Percentiles rank a stretch among this genome's conserved stretches.
phyloP scores from a whole-genome alignment of 2,113 vertebrate genomes.

The Peromyscus polionotus region DNA sequence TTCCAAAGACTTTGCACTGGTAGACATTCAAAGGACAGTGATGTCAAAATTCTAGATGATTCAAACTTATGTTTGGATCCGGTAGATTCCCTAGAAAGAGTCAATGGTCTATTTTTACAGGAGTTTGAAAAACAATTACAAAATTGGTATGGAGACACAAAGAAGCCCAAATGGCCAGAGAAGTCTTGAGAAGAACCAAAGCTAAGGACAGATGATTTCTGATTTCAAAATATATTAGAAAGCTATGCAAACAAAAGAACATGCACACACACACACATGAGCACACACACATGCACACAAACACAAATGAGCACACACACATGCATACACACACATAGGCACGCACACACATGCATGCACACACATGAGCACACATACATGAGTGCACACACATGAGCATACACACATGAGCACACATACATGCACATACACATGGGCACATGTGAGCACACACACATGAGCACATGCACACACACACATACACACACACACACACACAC shows the following conservation, averaged over 20 bases:
- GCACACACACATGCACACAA: too few species aligned
- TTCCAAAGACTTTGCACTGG: background rate
- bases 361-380: too few species aligned
- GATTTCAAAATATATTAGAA: constrained; percentile 18
- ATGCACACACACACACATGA: background rate
- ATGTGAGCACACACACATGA: background rate
- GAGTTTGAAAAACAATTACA: background rate
- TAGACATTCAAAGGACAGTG: background rate
- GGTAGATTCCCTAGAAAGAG: background rate
- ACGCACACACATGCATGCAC: too few species aligned
- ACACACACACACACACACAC: too few species aligned
- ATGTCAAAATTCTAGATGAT: background rate
- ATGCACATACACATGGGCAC: too few species aligned
- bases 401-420: too few species aligned
- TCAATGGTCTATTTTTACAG: background rate
- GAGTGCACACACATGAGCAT: too few species aligned
- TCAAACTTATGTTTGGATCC: background rate
- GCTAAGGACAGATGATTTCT: background rate
- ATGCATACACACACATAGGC: too few species aligned
- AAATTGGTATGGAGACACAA: background rate
- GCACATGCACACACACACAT: too few species aligned
- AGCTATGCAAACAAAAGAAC: background rate
- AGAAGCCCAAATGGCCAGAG: background rate
- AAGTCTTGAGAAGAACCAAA: background rate
- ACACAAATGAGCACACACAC: too few species aligned